Conservation (phyloP, 2,113 vertebrate species). For the Parus major region DNA sequence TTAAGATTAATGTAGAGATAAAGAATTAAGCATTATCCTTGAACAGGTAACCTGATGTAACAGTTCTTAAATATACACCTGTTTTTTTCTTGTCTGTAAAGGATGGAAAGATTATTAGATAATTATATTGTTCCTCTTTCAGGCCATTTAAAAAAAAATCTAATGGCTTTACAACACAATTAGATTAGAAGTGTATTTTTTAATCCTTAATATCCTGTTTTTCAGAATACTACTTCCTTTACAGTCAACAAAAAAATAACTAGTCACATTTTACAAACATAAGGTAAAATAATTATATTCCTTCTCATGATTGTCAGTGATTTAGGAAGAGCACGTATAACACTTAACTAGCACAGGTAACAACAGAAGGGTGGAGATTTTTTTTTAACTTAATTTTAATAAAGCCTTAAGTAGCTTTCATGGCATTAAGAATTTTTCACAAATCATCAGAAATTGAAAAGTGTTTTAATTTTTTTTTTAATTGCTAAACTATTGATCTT, state of each 20-base stretch:
- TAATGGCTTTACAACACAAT: background rate
- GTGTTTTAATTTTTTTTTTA: background rate
- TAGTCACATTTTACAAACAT: constrained; percentile 24
- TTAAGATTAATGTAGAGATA: background rate
- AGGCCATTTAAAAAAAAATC: background rate
- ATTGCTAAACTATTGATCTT: background rate
- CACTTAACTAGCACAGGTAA: background rate
- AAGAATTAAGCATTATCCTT: background rate
- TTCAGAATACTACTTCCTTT: constrained; percentile 7
- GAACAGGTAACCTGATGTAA: background rate
- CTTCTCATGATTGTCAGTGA: background rate
- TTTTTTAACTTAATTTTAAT: background rate
- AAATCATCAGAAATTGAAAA: background rate
- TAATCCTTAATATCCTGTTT: constrained; percentile 56
- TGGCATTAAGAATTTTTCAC: background rate
- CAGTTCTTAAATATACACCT: background rate
- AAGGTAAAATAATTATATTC: constrained; percentile 32
- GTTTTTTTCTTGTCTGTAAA: constrained; percentile 10
- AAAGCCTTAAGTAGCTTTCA: background rate
- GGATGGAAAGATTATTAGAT: constrained; percentile 1
- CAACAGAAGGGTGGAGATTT: background rate
- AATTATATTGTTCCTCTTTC: constrained; percentile 5
- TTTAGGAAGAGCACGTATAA: background rate
- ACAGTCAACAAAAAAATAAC: constrained; percentile 25
- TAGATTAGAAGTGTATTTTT: constrained; percentile 29